phyloP scores from a whole-genome alignment of 2,888 invertebrate species.

The Sesamia inferens region DNA sequence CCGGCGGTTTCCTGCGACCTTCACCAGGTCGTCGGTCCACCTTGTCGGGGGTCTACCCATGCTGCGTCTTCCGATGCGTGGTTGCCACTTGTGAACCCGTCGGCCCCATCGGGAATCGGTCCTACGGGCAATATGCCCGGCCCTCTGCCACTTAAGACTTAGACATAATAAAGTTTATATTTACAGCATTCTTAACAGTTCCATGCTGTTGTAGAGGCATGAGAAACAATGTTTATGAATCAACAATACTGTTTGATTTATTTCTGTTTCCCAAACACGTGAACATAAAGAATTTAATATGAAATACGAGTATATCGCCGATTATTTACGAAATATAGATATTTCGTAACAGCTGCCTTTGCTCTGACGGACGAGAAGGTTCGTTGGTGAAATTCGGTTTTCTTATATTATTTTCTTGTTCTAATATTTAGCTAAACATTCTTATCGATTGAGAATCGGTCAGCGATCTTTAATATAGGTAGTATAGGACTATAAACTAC shows the following conservation, averaged over 20 bases:
- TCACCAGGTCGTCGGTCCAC: no score
- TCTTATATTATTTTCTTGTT: background rate
- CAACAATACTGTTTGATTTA: slow-evolving; percentile 40
- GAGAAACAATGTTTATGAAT: slow-evolving; percentile 21
- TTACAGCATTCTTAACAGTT: background rate
- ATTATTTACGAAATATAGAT: slow-evolving; percentile 41
- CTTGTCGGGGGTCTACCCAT: no score
- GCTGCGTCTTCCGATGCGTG: no score
- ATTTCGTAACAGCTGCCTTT: slow-evolving; percentile 25
- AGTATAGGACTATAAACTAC: no score
- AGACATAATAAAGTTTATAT: background rate
- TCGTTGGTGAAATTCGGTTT: background rate
- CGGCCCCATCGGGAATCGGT: no score
- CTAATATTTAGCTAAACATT: background rate
- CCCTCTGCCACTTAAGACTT: background rate
- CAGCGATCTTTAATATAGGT: background rate
- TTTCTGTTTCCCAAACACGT: slow-evolving; percentile 31
- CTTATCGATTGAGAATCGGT: background rate
- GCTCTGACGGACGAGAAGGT: background rate
- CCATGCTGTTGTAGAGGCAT: background rate
- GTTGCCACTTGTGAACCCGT: no score
- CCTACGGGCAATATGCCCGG: no score
- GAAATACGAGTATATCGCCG: slow-evolving; percentile 25
- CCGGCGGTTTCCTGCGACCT: no score
- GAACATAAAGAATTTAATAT: slow-evolving; percentile 43